Conservation (phyloP, 1,140 invertebrate species). For the Leptinotarsa lineolata region DNA sequence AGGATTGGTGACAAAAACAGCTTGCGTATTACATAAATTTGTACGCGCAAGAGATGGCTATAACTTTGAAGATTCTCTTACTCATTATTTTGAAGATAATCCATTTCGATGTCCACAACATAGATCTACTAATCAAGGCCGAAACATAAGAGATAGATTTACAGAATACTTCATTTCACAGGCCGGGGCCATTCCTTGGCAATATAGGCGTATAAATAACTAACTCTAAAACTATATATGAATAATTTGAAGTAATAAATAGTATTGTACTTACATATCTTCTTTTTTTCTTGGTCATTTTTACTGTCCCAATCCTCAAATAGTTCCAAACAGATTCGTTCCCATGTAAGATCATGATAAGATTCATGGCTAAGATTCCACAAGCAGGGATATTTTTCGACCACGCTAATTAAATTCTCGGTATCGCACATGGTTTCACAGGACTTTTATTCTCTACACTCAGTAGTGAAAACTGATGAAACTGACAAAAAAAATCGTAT, state of each 20-base stretch:
- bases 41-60: constrained; percentile 25
- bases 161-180: constrained; percentile 19
- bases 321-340: not conserved
- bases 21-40: constrained; percentile 29
- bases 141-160: constrained; percentile 20
- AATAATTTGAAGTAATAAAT: constrained; percentile 9
- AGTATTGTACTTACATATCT: constrained; percentile 11
- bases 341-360: constrained; percentile 17
- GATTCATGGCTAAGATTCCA: too few relatives aligned
- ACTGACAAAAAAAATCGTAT: too few relatives aligned
- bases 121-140: constrained; percentile 7
- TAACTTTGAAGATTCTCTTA: constrained; percentile 28
- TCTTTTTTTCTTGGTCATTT: constrained; percentile 9
- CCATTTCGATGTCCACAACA: constrained; percentile 10
- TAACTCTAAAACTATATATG: constrained; percentile 1
- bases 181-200: constrained; percentile 16
- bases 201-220: constrained; percentile 24
- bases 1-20: constrained; percentile 15
- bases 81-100: constrained; percentile 19
- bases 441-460: too few relatives aligned
- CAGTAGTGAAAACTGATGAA: too few relatives aligned
- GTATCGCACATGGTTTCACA: too few relatives aligned
- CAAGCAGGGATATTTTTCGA: too few relatives aligned
- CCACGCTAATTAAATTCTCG: too few relatives aligned
- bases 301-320: constrained; percentile 14